Evolutionary conservation across 1,140 invertebrate genomes (phyloP).

Genomic region (Pogonognathellus flavescens): DNA sequence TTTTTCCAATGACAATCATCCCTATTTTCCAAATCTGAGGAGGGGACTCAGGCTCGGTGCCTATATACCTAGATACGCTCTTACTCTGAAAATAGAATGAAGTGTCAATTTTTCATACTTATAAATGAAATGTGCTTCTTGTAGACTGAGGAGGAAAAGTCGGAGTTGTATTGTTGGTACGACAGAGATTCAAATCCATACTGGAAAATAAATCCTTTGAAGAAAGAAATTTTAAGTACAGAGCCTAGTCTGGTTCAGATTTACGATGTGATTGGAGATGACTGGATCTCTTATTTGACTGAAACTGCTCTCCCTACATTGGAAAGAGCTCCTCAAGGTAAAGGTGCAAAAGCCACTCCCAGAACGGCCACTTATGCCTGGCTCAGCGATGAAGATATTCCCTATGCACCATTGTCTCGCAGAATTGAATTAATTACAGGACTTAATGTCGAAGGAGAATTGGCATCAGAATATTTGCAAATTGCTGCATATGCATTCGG

Average conservation of each 20-base stretch:
- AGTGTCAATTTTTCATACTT: too few relatives aligned
- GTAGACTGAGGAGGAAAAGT: conserved; percentile 42
- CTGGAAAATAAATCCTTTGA: conserved; percentile 61
- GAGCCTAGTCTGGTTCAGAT: conserved; percentile 53
- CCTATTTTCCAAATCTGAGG: too few relatives aligned
- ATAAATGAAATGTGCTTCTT: neutral
- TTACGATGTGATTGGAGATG: conserved; percentile 55
- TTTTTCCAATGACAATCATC: too few relatives aligned
- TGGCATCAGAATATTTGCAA: conserved; percentile 60
- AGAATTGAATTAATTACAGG: conserved; percentile 62
- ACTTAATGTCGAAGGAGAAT: conserved; percentile 52
- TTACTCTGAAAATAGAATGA: too few relatives aligned
- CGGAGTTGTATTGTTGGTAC: conserved; percentile 54
- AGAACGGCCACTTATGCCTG: conserved; percentile 61
- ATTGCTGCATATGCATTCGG: conserved; percentile 61
- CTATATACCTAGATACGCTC: too few relatives aligned
- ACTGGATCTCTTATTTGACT: conserved; percentile 53
- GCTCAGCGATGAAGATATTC: conserved; percentile 55
- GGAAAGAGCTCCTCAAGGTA: conserved; percentile 51
- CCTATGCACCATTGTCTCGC: conserved; percentile 26
- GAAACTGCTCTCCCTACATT: conserved; percentile 1
- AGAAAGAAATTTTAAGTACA: conserved; percentile 52
- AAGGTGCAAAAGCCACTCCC: neutral
- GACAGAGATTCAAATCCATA: conserved; percentile 55
- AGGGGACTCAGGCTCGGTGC: too few relatives aligned